Evolutionary conservation across 1,140 invertebrate genomes (phyloP).

Genomic region (Procambarus virginalis): DNA sequence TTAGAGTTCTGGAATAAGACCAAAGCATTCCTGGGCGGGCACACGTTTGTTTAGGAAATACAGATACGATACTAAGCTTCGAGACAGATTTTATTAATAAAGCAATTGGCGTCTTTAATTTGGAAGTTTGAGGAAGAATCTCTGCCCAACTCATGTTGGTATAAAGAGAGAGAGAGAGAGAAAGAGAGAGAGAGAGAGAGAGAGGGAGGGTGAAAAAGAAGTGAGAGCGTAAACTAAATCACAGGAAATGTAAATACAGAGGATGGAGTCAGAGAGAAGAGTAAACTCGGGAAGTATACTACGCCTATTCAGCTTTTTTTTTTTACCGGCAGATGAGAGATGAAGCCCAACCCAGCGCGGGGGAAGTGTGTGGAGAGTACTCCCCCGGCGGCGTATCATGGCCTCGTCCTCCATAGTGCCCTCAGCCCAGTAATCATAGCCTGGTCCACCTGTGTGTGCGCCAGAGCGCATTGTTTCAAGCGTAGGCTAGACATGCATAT

Average conservation of each 20-base stretch:
- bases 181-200: constrained; percentile 20
- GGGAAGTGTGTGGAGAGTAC: too few relatives aligned
- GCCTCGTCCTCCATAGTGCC: too few relatives aligned
- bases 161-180: constrained; percentile 10
- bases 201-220: background rate
- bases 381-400: too few relatives aligned
- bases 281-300: background rate
- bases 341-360: too few relatives aligned
- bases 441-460: too few relatives aligned
- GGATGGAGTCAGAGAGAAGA: background rate
- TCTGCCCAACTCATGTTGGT: background rate
- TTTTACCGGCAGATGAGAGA: too few relatives aligned
- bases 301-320: too few relatives aligned
- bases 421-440: too few relatives aligned
- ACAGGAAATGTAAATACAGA: background rate
- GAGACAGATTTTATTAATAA: background rate
- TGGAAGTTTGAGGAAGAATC: too few relatives aligned
- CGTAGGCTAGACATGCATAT: too few relatives aligned
- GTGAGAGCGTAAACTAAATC: background rate
- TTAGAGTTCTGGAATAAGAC: background rate
- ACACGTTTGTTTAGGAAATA: background rate
- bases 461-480: too few relatives aligned
- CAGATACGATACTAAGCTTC: background rate
- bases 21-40: background rate
- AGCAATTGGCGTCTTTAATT: too few relatives aligned